phyloP scores from a whole-genome alignment of 2,797 vertebrate species.

The Zenarchopterus dispar region DNA sequence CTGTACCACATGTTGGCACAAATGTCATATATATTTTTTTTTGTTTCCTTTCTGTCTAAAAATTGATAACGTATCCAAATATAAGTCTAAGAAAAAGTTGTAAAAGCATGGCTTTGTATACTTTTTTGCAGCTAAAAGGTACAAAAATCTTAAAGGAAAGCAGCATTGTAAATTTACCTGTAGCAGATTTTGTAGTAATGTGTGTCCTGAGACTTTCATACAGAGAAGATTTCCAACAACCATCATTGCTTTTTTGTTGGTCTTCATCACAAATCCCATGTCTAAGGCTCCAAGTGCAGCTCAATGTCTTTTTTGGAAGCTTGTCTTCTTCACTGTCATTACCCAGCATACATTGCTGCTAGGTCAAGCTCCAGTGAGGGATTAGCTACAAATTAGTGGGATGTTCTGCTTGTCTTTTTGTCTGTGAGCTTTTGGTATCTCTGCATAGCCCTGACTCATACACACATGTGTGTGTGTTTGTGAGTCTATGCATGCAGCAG shows the following conservation, averaged over 20 bases:
- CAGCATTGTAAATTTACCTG: not conserved
- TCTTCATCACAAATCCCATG: constrained; percentile 3
- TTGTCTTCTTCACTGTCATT: constrained; percentile 22
- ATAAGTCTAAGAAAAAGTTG: too few relatives aligned
- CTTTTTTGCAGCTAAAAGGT: too few relatives aligned
- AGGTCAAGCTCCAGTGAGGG: constrained; percentile 31
- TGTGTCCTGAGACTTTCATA: not conserved
- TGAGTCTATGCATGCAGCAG: constrained; percentile 27
- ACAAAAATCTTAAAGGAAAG: not conserved
- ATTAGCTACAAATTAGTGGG: constrained; percentile 19
- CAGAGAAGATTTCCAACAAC: too few relatives aligned
- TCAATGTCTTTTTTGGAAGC: constrained; percentile 15
- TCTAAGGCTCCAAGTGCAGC: constrained; percentile 5
- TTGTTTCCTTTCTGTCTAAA: too few relatives aligned
- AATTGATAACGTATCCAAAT: too few relatives aligned
- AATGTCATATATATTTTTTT: too few relatives aligned
- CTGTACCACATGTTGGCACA: too few relatives aligned
- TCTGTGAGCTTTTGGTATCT: constrained; percentile 29
- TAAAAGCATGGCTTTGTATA: too few relatives aligned
- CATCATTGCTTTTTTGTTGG: not conserved
- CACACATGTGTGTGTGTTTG: constrained; percentile 10
- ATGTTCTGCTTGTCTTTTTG: constrained; percentile 22
- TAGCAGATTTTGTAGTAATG: not conserved
- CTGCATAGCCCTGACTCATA: constrained; percentile 27
- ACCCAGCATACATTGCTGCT: constrained; percentile 31